Base-by-base conservation (phyloP, 2,113 vertebrate species). In the Brienomyrus longianalis region DNA sequence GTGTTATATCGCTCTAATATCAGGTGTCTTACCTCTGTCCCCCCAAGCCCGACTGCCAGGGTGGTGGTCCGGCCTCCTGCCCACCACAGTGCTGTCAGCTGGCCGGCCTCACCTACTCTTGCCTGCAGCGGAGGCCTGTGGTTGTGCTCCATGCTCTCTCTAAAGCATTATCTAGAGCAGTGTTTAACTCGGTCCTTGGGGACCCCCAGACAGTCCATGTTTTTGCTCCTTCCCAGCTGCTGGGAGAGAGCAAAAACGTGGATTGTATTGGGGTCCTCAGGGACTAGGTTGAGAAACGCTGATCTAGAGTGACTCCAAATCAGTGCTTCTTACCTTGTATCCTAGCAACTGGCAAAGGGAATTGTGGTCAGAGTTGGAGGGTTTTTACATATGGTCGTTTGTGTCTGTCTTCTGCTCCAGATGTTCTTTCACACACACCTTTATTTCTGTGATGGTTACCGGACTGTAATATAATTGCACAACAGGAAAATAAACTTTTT, bases 291-390 rank as follows among this genome's bases (percentile, higher is more conserved):
- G 27, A 27, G 27, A 70, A 31, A 31, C 62, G 4, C 10, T 70
- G 9, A 31, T 31, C n/a, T 27, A 70, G 62, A 70, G 27, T 27
- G 62, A 70, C 62, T 70, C n/a, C 62, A 70, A 94, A 91, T 88
- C 80, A 90, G 91, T 92, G 83, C 90, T 90, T 88, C 91, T 91
- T 92, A 89, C 91, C 90, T 94, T 92, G 93, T 95, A 92, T 93
- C 93, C 91, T 94, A 93, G 92, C 93, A 94, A 94, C 90, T 89
- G 87, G 92, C 89, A 89, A 52, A 89, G 85, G 89, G 54, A 91
- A 90, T 92, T 94, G 84, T 90, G 91, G 91, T 92, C 91, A 86
- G 92, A 93, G 90, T 93, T 92, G 92, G 90, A 77, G 89, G 91
- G 88, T 94, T 88, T 94, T 95, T 92, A 90, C 27, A 91, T 31